Evolutionary conservation across 2,113 vertebrate genomes (phyloP).

Genomic region (Uropsilus gracilis): DNA sequence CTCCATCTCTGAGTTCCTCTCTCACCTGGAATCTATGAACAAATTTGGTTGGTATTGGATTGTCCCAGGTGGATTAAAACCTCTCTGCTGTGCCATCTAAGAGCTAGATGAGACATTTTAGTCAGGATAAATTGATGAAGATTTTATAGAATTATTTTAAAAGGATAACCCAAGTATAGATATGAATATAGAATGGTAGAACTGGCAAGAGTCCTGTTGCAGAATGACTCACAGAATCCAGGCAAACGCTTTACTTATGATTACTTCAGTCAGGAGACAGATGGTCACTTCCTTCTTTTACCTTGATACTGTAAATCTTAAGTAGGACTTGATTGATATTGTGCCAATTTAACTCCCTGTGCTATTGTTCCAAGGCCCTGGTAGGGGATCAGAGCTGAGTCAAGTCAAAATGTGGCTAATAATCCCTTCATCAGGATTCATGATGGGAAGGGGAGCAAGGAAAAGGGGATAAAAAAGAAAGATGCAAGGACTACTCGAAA

Average conservation of each 20-base stretch:
- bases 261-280: background rate
- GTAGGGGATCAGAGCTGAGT: too few species aligned
- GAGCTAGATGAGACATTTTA: background rate
- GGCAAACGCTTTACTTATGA: background rate
- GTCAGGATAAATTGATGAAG: background rate
- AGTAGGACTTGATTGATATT: too few species aligned
- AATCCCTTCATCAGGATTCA: too few species aligned
- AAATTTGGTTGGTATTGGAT: background rate
- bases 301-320: too few species aligned
- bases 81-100: background rate
- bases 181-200: background rate
- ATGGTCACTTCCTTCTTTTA: too few species aligned
- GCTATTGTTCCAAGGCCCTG: too few species aligned
- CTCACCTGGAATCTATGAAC: background rate
- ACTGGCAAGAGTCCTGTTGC: background rate
- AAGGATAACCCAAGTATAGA: background rate
- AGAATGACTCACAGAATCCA: background rate
- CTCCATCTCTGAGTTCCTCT: background rate
- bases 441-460: too few species aligned
- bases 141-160: slow-evolving; percentile 13
- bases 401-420: too few species aligned
- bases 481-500: too few species aligned
- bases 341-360: too few species aligned
- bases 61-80: background rate
- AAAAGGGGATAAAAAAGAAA: too few species aligned